phyloP scores from a whole-genome alignment of 2,888 invertebrate genomes.

The Synanthedon formicaeformis region DNA sequence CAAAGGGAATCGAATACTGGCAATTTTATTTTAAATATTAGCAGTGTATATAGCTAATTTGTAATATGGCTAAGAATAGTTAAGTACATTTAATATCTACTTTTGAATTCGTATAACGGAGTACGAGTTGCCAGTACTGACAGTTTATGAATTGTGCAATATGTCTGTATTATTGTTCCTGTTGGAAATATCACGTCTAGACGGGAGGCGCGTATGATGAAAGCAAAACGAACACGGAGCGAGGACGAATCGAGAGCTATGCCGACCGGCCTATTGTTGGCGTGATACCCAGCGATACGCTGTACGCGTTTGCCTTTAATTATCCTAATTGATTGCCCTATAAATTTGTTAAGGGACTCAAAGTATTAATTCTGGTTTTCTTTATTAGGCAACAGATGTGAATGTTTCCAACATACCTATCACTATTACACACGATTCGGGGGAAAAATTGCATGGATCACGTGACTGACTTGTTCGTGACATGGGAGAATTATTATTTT shows the following conservation, averaged over 20 bases:
- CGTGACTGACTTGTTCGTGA: slow-evolving; percentile 23
- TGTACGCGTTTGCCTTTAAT: slow-evolving; percentile 39
- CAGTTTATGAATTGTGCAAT: slow-evolving; percentile 22
- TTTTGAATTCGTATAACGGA: neutral
- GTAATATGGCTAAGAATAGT: too few relatives aligned
- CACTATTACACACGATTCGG: neutral
- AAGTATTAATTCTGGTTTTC: neutral
- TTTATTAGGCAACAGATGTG: neutral
- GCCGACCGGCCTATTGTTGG: slow-evolving; percentile 57
- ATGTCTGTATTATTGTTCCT: slow-evolving; percentile 37
- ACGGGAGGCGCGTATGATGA: slow-evolving; percentile 45
- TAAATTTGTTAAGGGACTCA: slow-evolving; percentile 25
- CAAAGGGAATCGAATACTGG: too few relatives aligned
- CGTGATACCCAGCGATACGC: slow-evolving; percentile 48
- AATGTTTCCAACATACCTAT: neutral
- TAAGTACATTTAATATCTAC: neutral
- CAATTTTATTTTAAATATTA: too few relatives aligned
- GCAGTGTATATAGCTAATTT: too few relatives aligned
- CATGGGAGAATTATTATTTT: slow-evolving; percentile 21
- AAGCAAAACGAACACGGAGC: slow-evolving; percentile 43
- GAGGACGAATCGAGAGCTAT: slow-evolving; percentile 1
- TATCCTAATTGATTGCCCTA: slow-evolving; percentile 47
- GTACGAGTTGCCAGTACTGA: neutral
- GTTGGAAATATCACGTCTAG: slow-evolving; percentile 63
- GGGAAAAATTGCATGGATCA: slow-evolving; percentile 14